These are phyloP conservation scores for Idaea dimidiata DNA, from an alignment of 2,888 invertebrate genomes.

Conservation along the genomic window DNA sequence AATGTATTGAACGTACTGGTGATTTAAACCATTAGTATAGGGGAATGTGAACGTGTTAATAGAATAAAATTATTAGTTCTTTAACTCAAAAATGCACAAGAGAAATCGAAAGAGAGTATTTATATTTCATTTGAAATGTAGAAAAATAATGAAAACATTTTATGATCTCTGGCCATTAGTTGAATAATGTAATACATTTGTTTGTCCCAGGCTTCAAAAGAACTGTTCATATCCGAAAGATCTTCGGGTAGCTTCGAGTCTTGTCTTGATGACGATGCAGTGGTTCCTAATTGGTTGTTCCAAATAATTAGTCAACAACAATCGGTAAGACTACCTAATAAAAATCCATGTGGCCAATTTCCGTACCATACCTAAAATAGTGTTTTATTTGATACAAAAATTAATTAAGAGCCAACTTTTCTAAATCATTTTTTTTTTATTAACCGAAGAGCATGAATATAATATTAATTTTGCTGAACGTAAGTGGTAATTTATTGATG, in stretches of 20 bases:
- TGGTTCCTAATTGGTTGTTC: constrained; percentile 70
- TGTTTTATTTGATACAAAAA: too few relatives aligned
- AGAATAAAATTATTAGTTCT: not conserved
- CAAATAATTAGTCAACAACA: constrained; percentile 60
- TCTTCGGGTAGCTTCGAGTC: constrained; percentile 63
- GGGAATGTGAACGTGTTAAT: too few relatives aligned
- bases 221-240: constrained; percentile 60
- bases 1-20: too few relatives aligned
- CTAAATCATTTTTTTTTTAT: too few relatives aligned
- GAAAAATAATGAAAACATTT: not conserved
- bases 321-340: constrained; percentile 39
- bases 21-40: too few relatives aligned
- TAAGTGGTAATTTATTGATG: too few relatives aligned
- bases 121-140: not conserved
- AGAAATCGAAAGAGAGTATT: not conserved
- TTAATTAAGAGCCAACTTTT: too few relatives aligned
- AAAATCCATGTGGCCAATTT: too few relatives aligned
- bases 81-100: not conserved
- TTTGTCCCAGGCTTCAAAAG: constrained; percentile 63
- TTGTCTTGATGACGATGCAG: constrained; percentile 59
- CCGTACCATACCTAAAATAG: too few relatives aligned
- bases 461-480: too few relatives aligned
- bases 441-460: too few relatives aligned
- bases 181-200: constrained; percentile 5
- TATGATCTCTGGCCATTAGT: not conserved